These are phyloP conservation scores for Clytia hemisphaerica DNA, from an alignment of 30 jellyfish, hydroid and myxozoan species.

Conservation along the genomic window DNA sequence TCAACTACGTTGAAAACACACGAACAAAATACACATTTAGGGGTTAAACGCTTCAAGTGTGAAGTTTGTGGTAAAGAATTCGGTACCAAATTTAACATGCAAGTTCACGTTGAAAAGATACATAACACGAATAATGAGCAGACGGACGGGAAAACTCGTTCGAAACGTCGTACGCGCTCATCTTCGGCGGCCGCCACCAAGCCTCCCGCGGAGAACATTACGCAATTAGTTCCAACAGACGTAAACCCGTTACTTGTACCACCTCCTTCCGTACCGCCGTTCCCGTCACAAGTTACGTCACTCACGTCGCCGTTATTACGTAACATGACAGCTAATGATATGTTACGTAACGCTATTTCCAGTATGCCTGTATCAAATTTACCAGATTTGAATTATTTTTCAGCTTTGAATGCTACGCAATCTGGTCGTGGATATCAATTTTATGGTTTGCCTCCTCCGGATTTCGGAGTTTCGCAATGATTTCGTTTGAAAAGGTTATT, in stretches of 20 bases:
- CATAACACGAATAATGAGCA: not conserved
- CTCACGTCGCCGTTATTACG: conserved; percentile 7
- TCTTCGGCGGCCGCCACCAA: not conserved
- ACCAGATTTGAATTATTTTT: conserved; percentile 29
- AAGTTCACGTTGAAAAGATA: conserved; percentile 27
- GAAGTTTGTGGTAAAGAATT: conserved; percentile 21
- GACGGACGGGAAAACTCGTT: conserved; percentile 2
- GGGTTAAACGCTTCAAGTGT: conserved; percentile 35
- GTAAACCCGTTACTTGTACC: not conserved
- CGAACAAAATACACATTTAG: conserved; percentile 40
- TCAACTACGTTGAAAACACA: conserved; percentile 32
- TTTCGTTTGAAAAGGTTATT: no score
- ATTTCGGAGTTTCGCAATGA: conserved; percentile 1
- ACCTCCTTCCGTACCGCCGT: not conserved
- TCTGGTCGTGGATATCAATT: conserved; percentile 31
- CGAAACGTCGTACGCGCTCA: no score
- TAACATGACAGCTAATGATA: conserved; percentile 19
- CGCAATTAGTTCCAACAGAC: not conserved
- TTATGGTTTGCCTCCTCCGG: conserved; percentile 19
- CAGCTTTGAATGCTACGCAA: not conserved
- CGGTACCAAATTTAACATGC: conserved; percentile 36
- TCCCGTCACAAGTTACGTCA: not conserved
- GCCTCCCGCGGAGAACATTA: not conserved
- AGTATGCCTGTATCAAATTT: no score
- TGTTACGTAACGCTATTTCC: conserved; percentile 20